These are phyloP conservation scores for Calyptomena viridis DNA, from an alignment of 2,113 vertebrate species.

Conservation along the genomic window DNA sequence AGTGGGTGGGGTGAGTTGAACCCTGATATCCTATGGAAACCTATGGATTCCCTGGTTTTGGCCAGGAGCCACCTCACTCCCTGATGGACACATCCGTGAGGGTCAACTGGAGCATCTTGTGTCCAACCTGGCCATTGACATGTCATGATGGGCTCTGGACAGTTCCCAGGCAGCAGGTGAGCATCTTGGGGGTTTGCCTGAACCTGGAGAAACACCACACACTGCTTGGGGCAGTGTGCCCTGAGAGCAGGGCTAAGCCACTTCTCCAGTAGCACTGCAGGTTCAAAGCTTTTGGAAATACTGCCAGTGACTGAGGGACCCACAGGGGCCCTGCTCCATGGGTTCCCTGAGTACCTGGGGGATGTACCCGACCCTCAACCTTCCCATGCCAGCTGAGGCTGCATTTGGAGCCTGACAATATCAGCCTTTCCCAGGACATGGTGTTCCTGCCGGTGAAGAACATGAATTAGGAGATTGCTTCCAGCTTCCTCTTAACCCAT, in stretches of 20 bases:
- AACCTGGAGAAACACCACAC: neutral
- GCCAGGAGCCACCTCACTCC: rapidly evolving
- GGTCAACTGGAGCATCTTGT: rapidly evolving
- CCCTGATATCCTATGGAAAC: neutral
- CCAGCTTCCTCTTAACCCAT: neutral
- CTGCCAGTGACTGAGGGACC: neutral
- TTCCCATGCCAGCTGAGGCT: neutral
- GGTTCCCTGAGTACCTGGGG: neutral
- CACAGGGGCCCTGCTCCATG: rapidly evolving
- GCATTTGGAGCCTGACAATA: neutral
- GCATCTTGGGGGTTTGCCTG: neutral
- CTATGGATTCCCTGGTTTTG: neutral
- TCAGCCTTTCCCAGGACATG: neutral
- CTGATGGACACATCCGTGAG: rapidly evolving
- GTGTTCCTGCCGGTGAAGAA: neutral
- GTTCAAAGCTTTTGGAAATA: neutral
- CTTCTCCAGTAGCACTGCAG: neutral
- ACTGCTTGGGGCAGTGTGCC: rapidly evolving
- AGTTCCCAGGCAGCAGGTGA: neutral
- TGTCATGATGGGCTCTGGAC: neutral
- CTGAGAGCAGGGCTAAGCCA: neutral
- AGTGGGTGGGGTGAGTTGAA: neutral
- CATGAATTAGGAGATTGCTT: neutral
- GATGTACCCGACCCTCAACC: neutral
- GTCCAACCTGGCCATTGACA: rapidly evolving